These are phyloP conservation scores for Cantharis lateralis DNA, from an alignment of 2,888 invertebrate species.

Conservation along the genomic window DNA sequence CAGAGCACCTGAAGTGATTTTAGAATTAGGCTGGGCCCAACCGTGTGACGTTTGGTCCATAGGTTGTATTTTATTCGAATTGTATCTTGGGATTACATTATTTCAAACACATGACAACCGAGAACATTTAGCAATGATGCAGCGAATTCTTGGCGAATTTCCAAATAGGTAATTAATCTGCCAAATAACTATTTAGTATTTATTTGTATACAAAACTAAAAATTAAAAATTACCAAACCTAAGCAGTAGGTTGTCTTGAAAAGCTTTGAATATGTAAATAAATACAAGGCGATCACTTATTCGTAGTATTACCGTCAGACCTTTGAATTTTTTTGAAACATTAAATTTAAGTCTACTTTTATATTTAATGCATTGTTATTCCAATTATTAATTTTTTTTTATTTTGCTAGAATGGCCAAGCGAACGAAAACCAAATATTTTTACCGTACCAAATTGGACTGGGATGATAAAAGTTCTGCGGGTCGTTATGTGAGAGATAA, in stretches of 20 bases:
- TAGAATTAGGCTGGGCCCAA: slow-evolving; percentile 98
- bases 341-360: too few relatives aligned
- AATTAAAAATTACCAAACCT: neutral
- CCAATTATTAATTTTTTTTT: neutral
- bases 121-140: slow-evolving; percentile 99
- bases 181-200: neutral
- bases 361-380: too few relatives aligned
- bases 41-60: slow-evolving; percentile 99
- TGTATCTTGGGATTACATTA: slow-evolving; percentile 96
- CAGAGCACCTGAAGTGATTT: slow-evolving; percentile 97
- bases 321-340: too few relatives aligned
- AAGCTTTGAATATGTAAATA: too few relatives aligned
- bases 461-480: slow-evolving; percentile 96
- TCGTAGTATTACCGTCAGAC: too few relatives aligned
- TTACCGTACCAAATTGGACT: slow-evolving; percentile 95
- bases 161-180: slow-evolving; percentile 78
- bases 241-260: neutral
- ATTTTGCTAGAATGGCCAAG: slow-evolving; percentile 71
- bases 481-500: slow-evolving; percentile 98
- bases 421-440: slow-evolving; percentile 98
- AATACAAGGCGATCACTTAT: too few relatives aligned
- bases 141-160: slow-evolving; percentile 94
- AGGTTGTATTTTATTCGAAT: slow-evolving; percentile 98
- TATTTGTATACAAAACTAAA: neutral
- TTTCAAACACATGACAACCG: slow-evolving; percentile 99